Evolutionary conservation across 2,888 invertebrate species (phyloP).

Genomic region (Rotaria magnacalcarata): DNA sequence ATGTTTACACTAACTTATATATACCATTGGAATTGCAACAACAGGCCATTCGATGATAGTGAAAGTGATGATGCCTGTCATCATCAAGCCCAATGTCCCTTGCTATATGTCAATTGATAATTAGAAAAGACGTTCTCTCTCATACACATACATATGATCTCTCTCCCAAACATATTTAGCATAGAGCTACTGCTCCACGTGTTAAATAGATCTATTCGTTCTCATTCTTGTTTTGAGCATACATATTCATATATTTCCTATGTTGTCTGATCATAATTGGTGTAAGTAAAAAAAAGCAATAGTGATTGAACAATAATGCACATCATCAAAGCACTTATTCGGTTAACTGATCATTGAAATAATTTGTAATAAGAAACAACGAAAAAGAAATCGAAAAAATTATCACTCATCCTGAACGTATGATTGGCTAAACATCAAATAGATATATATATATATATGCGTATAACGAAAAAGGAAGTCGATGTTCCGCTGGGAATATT

Average conservation of each 20-base stretch:
- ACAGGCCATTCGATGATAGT: constrained; percentile 1
- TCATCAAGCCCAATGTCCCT: constrained; percentile 6
- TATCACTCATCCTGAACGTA: constrained; percentile 15
- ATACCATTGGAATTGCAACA: not conserved
- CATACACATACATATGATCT: not conserved
- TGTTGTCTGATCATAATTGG: not conserved
- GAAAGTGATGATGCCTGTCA: constrained; percentile 22
- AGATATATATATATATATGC: not conserved
- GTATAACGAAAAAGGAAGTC: not conserved
- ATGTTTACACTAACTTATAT: constrained; percentile 26
- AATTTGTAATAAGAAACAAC: not conserved
- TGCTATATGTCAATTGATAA: constrained; percentile 26
- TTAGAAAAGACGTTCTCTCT: not conserved
- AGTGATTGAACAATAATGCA: constrained; percentile 6
- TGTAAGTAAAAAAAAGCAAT: not conserved
- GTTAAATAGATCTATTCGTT: constrained; percentile 21
- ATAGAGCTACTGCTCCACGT: not conserved
- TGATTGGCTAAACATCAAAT: constrained; percentile 21
- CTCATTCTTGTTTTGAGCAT: not conserved
- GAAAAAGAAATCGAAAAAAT: constrained; percentile 10
- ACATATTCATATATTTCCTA: not conserved
- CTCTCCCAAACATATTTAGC: not conserved
- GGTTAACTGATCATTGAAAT: constrained; percentile 11
- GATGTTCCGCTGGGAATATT: not conserved
- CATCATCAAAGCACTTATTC: constrained; percentile 9